These are phyloP conservation scores for Poecile montanus DNA, from an alignment of 2,797 vertebrate genomes.

Conservation along the genomic window DNA sequence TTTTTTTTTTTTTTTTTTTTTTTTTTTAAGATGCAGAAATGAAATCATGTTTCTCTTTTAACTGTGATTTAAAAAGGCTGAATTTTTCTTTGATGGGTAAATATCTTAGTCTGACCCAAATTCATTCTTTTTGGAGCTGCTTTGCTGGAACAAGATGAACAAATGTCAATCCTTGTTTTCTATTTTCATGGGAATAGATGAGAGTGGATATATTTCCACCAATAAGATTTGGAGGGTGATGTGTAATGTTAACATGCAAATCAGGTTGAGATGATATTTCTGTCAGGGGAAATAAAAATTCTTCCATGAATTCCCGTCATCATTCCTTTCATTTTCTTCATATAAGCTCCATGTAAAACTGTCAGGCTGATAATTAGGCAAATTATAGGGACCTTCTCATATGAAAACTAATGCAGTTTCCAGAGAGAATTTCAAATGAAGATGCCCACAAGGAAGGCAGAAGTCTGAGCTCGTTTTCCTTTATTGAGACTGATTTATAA, in stretches of 20 bases:
- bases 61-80: not conserved
- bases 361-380: conserved; percentile 51
- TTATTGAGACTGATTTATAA: conserved; percentile 23
- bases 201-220: conserved; percentile 4
- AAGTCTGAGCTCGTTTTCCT: not conserved
- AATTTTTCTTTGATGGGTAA: not conserved
- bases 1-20: not conserved
- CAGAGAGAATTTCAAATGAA: conserved; percentile 32
- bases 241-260: conserved; percentile 48
- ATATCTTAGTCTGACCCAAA: not conserved
- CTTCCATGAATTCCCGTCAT: conserved; percentile 48
- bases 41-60: not conserved
- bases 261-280: conserved; percentile 31
- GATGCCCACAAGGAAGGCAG: conserved; percentile 20
- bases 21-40: not conserved
- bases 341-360: conserved; percentile 33
- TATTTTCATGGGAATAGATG: not conserved
- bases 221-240: not conserved
- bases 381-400: conserved; percentile 39
- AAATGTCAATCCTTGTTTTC: conserved; percentile 25
- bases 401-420: conserved; percentile 45
- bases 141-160: conserved; percentile 18
- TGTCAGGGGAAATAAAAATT: conserved; percentile 52
- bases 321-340: conserved; percentile 52
- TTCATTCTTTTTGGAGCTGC: not conserved